Base-by-base conservation (phyloP, 2,797 vertebrate genomes). In the Cynopterus sphinx region DNA sequence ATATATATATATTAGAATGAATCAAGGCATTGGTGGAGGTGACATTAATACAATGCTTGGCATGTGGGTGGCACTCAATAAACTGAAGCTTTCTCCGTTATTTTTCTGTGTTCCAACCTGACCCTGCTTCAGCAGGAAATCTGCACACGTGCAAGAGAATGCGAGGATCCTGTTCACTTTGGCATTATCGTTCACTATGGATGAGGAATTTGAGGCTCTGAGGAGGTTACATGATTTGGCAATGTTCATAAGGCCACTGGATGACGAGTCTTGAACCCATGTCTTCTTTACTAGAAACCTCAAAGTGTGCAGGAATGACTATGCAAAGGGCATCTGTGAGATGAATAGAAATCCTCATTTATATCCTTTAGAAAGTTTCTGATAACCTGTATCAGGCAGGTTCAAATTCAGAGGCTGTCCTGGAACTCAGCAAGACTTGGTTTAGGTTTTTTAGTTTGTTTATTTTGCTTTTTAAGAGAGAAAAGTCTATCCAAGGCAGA, bases 401-500 rank as follows among this genome's bases (percentile, higher is more conserved):
- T 36, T 26, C 16, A 16, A 94, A 90, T 41, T 83, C 74, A 21
- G 41, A 87, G 55, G 43, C 28, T 63, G 19, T 31, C 31, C 74
- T 53, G 10, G 57, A 83, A 74, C 15, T 19, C 71, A 67, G 28
- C 28, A 53, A 74, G 70, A 21, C 46, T 82, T 67, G 0, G 10
- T 68, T 78, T 33, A 21, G 4, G 9, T 10, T 41, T 65, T 71
- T 70, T 46, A 13, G 22, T 26, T 91, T 61, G 16, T 73, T 91
- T 8, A 19, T 59, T 86, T 95, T 87, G 10, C 13, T 87, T 87
- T 90, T 93, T 67, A 92, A 78, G 51, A 81, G 33, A 82, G 16
- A 92, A 90, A 59, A 59, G 63, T 1, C 13, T 19, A 77, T 19
- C 15, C 7, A 57, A 73, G 16, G 61, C 86, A 74, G 68, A 84